phyloP scores from a whole-genome alignment of 2,113 vertebrate species.

The Engraulis encrasicolus region DNA sequence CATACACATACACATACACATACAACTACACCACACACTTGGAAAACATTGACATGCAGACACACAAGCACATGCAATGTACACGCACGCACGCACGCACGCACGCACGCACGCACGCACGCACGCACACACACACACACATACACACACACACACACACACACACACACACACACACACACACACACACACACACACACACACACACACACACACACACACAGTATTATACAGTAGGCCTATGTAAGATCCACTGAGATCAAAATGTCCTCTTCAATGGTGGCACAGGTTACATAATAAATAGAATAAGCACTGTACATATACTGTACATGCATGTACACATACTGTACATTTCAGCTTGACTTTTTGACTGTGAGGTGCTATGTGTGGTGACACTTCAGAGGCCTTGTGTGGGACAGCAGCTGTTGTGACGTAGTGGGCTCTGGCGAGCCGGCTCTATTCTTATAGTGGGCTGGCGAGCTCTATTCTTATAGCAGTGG shows the following conservation, averaged over 20 bases:
- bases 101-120: background rate
- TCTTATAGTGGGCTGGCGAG: slow-evolving; percentile 63
- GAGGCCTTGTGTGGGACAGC: slow-evolving; percentile 43
- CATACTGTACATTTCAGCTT: background rate
- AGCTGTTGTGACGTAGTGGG: slow-evolving; percentile 87
- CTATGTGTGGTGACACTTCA: background rate
- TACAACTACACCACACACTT: too few relatives aligned
- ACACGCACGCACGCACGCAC: slow-evolving; percentile 2
- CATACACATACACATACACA: too few relatives aligned
- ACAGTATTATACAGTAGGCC: background rate
- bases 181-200: background rate
- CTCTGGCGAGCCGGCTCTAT: too few relatives aligned
- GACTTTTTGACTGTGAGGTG: slow-evolving; percentile 12
- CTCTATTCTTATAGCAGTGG: slow-evolving; percentile 70
- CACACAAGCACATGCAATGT: background rate
- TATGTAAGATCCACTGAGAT: too few relatives aligned
- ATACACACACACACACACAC: background rate
- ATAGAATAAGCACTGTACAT: too few relatives aligned
- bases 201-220: background rate
- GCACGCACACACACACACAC: background rate
- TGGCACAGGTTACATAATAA: too few relatives aligned
- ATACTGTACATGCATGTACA: background rate
- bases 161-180: background rate
- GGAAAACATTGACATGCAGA: too few relatives aligned
- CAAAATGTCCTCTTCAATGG: too few relatives aligned